These are phyloP conservation scores for Actinostola sp. DNA, from an alignment of 92 coral and sea anemone genomes.

Conservation along the genomic window DNA sequence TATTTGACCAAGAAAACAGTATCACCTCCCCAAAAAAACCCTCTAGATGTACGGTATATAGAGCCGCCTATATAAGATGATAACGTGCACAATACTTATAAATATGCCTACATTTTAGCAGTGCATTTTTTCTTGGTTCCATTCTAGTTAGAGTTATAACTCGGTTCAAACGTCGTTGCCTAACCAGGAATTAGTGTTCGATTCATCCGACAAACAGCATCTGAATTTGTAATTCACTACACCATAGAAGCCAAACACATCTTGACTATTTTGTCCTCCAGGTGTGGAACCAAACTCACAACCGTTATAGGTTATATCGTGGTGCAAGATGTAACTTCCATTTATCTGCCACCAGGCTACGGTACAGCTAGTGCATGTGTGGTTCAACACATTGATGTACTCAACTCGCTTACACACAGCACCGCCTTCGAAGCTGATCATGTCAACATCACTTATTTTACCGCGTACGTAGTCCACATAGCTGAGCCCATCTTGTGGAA, in stretches of 20 bases:
- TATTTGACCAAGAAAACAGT: too few species aligned
- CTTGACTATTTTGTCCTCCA: slow-evolving; percentile 26
- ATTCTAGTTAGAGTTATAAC: too few species aligned
- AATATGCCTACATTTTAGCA: too few species aligned
- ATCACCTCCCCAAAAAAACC: too few species aligned
- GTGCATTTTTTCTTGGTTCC: too few species aligned
- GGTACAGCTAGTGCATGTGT: slow-evolving; percentile 20
- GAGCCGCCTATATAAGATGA: too few species aligned
- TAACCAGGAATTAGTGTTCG: slow-evolving; percentile 48
- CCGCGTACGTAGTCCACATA: slow-evolving; percentile 19
- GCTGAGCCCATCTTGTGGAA: not conserved
- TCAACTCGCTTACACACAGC: slow-evolving; percentile 48
- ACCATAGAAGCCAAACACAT: slow-evolving; percentile 42
- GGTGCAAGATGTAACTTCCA: slow-evolving; percentile 13
- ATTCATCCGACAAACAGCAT: not conserved
- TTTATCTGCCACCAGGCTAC: slow-evolving; percentile 54
- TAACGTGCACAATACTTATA: too few species aligned
- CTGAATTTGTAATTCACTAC: not conserved
- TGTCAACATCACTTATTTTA: slow-evolving; percentile 2
- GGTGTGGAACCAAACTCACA: slow-evolving; percentile 33
- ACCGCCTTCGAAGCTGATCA: not conserved
- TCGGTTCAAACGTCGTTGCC: too few species aligned
- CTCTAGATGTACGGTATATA: too few species aligned
- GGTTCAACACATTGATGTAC: slow-evolving; percentile 57
- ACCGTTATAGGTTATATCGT: slow-evolving; percentile 1